Conservation (phyloP, 2,113 vertebrate species). For the Coptodon rendalli region DNA sequence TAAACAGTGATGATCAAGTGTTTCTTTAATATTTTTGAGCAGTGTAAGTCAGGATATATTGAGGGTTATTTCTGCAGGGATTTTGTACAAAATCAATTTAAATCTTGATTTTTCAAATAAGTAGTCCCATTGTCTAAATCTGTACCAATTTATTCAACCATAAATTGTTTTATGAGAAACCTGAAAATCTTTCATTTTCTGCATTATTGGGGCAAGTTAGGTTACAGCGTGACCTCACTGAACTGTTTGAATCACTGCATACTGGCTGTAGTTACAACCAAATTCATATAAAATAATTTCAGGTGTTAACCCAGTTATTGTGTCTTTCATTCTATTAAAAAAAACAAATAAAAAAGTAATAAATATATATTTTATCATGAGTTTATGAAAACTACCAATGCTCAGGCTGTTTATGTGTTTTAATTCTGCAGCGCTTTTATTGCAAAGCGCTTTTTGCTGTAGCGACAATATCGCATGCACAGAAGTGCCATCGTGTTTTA, state of each 20-base stretch:
- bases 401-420: neutral
- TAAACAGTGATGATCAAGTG: neutral
- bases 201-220: neutral
- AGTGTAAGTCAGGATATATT: neutral
- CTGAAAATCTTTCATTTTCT: neutral
- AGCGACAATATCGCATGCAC: neutral
- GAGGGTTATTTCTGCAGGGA: neutral
- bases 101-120: neutral
- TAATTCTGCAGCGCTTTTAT: neutral
- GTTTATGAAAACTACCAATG: neutral
- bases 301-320: neutral
- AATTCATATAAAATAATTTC: neutral
- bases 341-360: neutral
- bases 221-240: neutral
- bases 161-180: neutral
- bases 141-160: neutral
- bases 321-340: neutral
- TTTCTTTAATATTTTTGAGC: neutral
- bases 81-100: neutral
- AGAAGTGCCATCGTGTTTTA: neutral
- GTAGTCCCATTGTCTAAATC: neutral
- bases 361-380: neutral
- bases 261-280: neutral
- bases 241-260: neutral
- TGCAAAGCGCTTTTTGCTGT: neutral